Evolutionary conservation across 2,113 vertebrate genomes (phyloP), one percentile per base, ranked within the genome.

Genomic region (Planiliza haematocheilus): DNA sequence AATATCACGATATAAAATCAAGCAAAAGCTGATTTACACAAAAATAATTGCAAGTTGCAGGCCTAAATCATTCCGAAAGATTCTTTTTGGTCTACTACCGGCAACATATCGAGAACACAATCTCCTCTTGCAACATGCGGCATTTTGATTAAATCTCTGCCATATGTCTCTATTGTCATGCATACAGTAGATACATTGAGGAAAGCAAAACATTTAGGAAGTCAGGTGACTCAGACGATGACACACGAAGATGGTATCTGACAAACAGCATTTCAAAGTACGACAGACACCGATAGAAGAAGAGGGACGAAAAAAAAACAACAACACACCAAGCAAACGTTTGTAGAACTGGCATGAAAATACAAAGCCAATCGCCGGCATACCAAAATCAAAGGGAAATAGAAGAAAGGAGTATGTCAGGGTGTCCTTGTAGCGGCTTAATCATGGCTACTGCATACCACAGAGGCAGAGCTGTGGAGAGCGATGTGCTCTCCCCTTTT

Each of bases 391-490:
- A 89, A 75, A 79, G 46, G 8, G 16, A 46, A 78, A 46, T 87
- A 43, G 12, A 74, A 63, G 18, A 73, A 73, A 65, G 73, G 50
- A 83, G 59, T 56, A 45, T 60, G 66, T 76, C 78, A 85, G 14
- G 10, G n/a, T 74, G 68, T 75, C 50, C 75, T 71, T 69, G 62
- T 83, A 74, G 70, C 60, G 63, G 52, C 82, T 61, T 71, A 68
- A 83, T 84, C 60, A 39, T 30, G 42, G 20, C 60, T 58, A 16
- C 46, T 53, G 73, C 85, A 87, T 87, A 72, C 77, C 74, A 70
- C 45, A 75, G 53, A 86, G 56, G 11, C 74, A 77, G 49, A 70
- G 4, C 24, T 37, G 61, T 42, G 38, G 18, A 78, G 70, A 72
- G 13, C 14, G 48, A 51, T 20, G 36, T 64, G 34, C 64, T 83